phyloP scores from a whole-genome alignment of 2,888 invertebrate species.

The Neria commutata region DNA sequence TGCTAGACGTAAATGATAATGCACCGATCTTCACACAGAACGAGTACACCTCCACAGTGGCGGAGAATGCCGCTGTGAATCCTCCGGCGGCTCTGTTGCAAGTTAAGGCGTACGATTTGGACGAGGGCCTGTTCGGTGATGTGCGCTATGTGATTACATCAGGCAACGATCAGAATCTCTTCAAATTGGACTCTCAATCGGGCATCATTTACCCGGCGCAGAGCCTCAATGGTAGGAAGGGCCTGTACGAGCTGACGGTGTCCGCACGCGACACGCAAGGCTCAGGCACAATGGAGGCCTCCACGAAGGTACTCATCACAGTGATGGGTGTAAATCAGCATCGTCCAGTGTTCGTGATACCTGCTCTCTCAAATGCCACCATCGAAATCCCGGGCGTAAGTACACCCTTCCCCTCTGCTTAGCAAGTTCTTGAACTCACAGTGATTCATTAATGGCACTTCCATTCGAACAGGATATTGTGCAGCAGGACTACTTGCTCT shows the following conservation, averaged over 20 bases:
- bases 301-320: slow-evolving; percentile 75
- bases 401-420: slow-evolving; percentile 7
- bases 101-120: slow-evolving; percentile 80
- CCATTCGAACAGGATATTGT: slow-evolving; percentile 69
- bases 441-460: background rate
- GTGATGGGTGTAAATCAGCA: slow-evolving; percentile 83
- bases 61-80: slow-evolving; percentile 80
- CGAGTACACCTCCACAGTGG: slow-evolving; percentile 79
- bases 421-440: background rate
- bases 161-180: slow-evolving; percentile 73
- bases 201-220: slow-evolving; percentile 84
- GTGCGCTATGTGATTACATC: slow-evolving; percentile 75
- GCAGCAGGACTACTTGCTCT: slow-evolving; percentile 75
- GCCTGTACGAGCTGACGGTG: slow-evolving; percentile 69
- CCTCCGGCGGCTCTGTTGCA: slow-evolving; percentile 84
- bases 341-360: slow-evolving; percentile 80
- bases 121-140: slow-evolving; percentile 78
- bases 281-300: slow-evolving; percentile 69
- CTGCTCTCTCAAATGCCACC: slow-evolving; percentile 75
- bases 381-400: slow-evolving; percentile 82
- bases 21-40: slow-evolving; percentile 79
- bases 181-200: slow-evolving; percentile 74
- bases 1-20: slow-evolving; percentile 89
- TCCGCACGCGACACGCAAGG: slow-evolving; percentile 79
- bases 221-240: slow-evolving; percentile 70